Evolutionary conservation across 2,888 invertebrate genomes (phyloP), one percentile per base, ranked within the genome.

Genomic region (Bursaphelenchus okinawaensis): DNA sequence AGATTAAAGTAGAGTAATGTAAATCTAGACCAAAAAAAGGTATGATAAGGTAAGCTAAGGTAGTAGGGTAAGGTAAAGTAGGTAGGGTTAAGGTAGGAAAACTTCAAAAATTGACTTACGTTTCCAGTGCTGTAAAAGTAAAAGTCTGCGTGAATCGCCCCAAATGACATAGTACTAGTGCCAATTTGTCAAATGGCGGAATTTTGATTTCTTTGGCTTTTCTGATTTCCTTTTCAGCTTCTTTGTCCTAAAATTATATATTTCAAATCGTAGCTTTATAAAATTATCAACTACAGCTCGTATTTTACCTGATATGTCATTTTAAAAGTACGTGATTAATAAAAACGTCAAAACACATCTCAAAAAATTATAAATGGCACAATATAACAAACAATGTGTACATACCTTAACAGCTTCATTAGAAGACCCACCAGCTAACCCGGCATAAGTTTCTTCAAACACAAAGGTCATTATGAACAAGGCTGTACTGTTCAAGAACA

Each of bases 101-200:
- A n/a, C n/a, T n/a, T n/a, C n/a, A n/a, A n/a, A n/a, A n/a, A n/a
- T n/a, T n/a, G n/a, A n/a, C n/a, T n/a, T n/a, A n/a, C n/a, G 51
- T 59, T 40, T 40, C 59, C 20, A 50, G 23, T 9, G 40, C 51
- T 4, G 83, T 80, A 66, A 84, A 83, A 27, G 83, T 77, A 68
- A 84, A 84, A 56, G 84, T 76, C 26, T 83, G 81, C 29, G 80
- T 78, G 71, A 84, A 84, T 70, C 84, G 83, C 1, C 83, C 70
- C 24, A 65, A 63, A 52, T 79, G 72, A 60, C 77, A 76, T 4
- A 75, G 59, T 8, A 62, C 40, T 8, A 72, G 65, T 8, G 77
- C 80, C 9, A 67, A 57, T 28, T 52, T 62, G 62, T 79, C 79
- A 52, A 64, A 75, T 20, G 66, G 68, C 8, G 75, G 75, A 9